These are phyloP conservation scores for Odontophorus gujanensis DNA, from an alignment of 2,113 vertebrate genomes.

Conservation along the genomic window DNA sequence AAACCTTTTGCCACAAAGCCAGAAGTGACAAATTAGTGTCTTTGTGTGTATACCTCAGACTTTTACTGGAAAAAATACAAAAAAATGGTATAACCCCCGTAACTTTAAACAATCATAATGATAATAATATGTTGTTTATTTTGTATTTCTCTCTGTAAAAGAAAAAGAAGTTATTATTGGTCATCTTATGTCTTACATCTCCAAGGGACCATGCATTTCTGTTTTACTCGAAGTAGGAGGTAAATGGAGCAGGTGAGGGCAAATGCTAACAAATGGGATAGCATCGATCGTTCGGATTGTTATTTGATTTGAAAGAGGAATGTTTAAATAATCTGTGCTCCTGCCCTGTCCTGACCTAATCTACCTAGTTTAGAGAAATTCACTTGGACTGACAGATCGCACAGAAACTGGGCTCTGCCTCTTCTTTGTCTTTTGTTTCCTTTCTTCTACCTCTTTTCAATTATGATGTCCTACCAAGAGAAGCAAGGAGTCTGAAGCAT, in stretches of 20 bases:
- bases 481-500: background rate
- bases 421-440: background rate
- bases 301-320: background rate
- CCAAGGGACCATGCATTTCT: background rate
- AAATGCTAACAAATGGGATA: background rate
- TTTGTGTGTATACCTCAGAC: background rate
- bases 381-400: background rate
- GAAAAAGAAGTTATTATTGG: background rate
- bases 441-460: background rate
- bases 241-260: background rate
- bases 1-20: background rate
- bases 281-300: background rate
- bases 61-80: background rate
- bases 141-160: background rate
- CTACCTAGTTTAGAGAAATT: background rate
- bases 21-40: background rate
- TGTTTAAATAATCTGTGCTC: conserved; percentile 15
- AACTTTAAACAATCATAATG: background rate
- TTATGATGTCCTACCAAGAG: background rate
- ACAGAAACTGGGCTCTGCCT: background rate
- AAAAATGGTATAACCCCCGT: background rate
- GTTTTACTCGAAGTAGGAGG: background rate
- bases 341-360: conserved; percentile 16
- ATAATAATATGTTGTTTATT: background rate
- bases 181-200: background rate